These are phyloP conservation scores for Andrena fulva DNA, from an alignment of 2,888 invertebrate genomes.

Conservation along the genomic window DNA sequence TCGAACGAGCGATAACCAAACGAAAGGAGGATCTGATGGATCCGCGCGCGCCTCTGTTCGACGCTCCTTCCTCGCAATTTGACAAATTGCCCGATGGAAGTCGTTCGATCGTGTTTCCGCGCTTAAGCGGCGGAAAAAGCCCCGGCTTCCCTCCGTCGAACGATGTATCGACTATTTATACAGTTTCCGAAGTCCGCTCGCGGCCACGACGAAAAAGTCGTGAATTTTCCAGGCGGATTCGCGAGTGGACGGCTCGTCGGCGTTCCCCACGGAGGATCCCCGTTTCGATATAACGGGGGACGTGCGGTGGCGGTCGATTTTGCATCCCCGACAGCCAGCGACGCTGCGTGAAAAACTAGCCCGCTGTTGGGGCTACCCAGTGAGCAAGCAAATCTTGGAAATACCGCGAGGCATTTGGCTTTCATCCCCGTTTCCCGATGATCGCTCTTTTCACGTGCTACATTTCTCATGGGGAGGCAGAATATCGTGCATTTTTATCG, in stretches of 20 bases:
- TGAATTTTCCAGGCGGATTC: constrained; percentile 17
- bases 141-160: not conserved
- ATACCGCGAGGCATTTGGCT: constrained; percentile 19
- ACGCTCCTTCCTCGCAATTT: constrained; percentile 36
- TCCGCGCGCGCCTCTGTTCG: not conserved
- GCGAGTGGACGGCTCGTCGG: not conserved
- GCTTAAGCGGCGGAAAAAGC: constrained; percentile 19
- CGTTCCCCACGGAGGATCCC: not conserved
- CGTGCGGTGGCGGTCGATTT: constrained; percentile 1
- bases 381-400: not conserved
- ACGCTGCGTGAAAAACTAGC: too few species aligned
- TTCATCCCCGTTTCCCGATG: constrained; percentile 12
- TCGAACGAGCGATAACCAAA: constrained; percentile 13
- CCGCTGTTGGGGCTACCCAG: too few species aligned
- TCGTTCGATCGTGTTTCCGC: constrained; percentile 27
- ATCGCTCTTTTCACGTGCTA: not conserved
- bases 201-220: constrained; percentile 7
- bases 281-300: not conserved
- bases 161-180: constrained; percentile 52
- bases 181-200: not conserved
- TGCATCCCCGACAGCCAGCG: not conserved
- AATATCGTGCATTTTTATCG: not conserved
- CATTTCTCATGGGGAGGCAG: not conserved
- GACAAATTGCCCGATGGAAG: constrained; percentile 57
- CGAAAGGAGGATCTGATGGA: constrained; percentile 3